Base-by-base conservation (phyloP, 2,797 vertebrate genomes). In the Myoxocephalus aenaeus region DNA sequence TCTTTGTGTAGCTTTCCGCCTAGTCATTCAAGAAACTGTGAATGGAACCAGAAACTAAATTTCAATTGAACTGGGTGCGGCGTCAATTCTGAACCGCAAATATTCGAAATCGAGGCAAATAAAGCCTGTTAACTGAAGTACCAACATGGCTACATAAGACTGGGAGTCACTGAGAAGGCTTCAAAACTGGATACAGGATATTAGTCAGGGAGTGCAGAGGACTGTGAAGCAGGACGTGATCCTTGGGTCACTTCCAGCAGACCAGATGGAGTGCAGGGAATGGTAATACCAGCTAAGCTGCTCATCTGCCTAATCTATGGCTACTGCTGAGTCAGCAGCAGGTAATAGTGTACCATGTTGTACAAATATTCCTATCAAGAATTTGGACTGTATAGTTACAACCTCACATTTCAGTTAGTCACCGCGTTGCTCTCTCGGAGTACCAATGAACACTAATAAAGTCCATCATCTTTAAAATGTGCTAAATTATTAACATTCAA, bases 261-360 rank as follows among this genome's bases (percentile, higher is more conserved):
- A 65, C 5, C 10, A 36, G 38, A 36, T 20, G 1, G 38, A 64
- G 51, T 3, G 17, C 34, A 9, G 17, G 11, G 9, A 56, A 29
- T 58, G 20, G 9, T 50, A 77, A 65, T 12, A 64, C 40, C 29
- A 36, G 18, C 11, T 53, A 61, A 75, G 15, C 63, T 40, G 54
- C 27, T 57, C 38, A 48, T 14, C 40, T 14, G 40, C 40, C 61
- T 58, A 58, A 77, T 70, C 51, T 65, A 40, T 50, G 22, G 4
- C 61, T 51, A 14, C 51, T 2, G 9, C 59, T 38, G 59, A 57
- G 29, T 50, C 40, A 64, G 61, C 51, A 57, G 62, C 27, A 32
- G 13, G 27, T 72, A 40, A 27, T 17, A 13, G 18, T 36, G 57
- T 57, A 32, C 27, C 14, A 20, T 58, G 29, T 20, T 36, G 56